Percentiles rank a stretch among this genome's conserved stretches.
phyloP scores from a whole-genome alignment of 2,113 vertebrate species.

The Haemorhous mexicanus region DNA sequence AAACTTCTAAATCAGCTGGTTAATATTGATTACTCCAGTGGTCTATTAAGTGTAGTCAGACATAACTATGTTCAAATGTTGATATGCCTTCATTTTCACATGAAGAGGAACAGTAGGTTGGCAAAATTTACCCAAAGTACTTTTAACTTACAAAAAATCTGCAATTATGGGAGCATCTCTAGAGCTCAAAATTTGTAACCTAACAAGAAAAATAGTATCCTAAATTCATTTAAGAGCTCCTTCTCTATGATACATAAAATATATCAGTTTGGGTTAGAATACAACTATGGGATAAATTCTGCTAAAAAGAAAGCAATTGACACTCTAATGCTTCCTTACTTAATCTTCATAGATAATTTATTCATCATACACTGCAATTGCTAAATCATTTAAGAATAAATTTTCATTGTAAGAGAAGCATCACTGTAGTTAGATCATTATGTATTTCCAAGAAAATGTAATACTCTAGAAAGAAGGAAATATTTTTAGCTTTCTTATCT shows the following conservation, averaged over 20 bases:
- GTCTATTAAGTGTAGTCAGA: background rate
- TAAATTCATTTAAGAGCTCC: background rate
- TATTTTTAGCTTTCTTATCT: constrained; percentile 37
- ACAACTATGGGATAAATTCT: constrained; percentile 2
- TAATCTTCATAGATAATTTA: constrained; percentile 76
- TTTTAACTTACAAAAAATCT: background rate
- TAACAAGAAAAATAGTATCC: background rate
- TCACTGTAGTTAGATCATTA: constrained; percentile 43
- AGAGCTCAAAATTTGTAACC: background rate
- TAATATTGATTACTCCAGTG: background rate
- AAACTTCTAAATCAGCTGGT: background rate
- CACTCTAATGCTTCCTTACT: constrained; percentile 58
- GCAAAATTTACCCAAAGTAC: background rate
- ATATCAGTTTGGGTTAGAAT: background rate
- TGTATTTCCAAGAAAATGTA: constrained; percentile 49
- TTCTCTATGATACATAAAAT: background rate
- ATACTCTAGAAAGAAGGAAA: background rate
- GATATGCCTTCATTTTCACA: background rate
- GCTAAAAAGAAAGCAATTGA: constrained; percentile 47
- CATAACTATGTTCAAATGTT: background rate
- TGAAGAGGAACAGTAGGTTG: background rate
- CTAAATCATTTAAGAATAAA: constrained; percentile 76
- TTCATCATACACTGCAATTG: constrained; percentile 60
- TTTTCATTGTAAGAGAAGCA: constrained; percentile 53
- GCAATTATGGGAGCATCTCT: background rate